Percentiles rank a stretch among this genome's conserved stretches.
These are phyloP conservation scores for Carposina sasakii DNA, from an alignment of 1,140 invertebrate genomes.

Conservation along the genomic window DNA sequence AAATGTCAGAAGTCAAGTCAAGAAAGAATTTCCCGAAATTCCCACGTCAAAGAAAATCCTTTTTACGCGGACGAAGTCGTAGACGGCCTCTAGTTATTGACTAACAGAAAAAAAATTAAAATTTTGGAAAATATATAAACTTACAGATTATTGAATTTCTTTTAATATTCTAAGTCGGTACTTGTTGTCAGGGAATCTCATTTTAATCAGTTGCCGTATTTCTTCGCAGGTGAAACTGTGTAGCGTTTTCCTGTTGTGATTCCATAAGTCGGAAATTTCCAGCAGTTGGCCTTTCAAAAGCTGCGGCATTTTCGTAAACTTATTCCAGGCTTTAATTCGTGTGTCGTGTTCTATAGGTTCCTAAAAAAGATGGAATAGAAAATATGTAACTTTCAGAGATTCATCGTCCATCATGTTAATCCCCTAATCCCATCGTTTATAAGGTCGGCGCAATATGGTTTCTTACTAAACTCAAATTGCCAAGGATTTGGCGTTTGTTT, in stretches of 20 bases:
- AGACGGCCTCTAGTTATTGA: no score
- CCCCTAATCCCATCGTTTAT: no score
- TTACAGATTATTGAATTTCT: conserved; percentile 47
- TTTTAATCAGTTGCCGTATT: conserved; percentile 51
- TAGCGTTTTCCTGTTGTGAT: conserved; percentile 26
- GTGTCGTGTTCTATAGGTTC: conserved; percentile 41
- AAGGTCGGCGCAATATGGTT: no score
- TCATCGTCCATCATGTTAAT: no score
- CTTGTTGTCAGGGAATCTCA: conserved; percentile 57
- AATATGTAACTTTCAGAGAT: no score
- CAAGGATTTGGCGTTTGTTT: no score
- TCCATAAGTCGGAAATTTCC: conserved; percentile 47
- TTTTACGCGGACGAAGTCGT: no score
- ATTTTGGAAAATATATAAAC: conserved; percentile 5
- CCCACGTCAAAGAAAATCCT: no score
- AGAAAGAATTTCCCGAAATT: no score
- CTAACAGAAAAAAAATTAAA: no score
- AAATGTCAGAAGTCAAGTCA: no score
- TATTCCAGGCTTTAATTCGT: conserved; percentile 46
- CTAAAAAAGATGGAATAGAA: conserved; percentile 28
- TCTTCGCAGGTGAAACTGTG: conserved; percentile 52
- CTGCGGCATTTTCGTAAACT: conserved; percentile 46
- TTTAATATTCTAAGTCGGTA: conserved; percentile 55
- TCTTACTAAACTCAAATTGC: no score
- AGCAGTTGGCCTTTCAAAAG: conserved; percentile 53